Evolutionary conservation across 2,888 invertebrate genomes (phyloP).

Genomic region (Thalpophila matura): DNA sequence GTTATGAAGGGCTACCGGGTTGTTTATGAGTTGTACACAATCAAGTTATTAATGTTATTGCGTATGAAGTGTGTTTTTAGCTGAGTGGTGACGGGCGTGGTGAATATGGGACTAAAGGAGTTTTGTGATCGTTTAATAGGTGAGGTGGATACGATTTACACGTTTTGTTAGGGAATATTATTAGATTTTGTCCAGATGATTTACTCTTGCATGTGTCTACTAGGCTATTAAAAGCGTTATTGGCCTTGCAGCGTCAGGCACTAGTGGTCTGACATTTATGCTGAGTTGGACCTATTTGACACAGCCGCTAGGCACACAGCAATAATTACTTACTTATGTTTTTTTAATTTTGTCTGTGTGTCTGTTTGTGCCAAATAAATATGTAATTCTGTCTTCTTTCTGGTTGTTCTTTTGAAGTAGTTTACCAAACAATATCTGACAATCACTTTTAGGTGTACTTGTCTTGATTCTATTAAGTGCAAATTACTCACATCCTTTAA

Average conservation of each 20-base stretch:
- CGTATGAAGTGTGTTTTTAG: slow-evolving; percentile 48
- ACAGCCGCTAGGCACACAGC: too few species aligned
- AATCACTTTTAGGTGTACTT: too few species aligned
- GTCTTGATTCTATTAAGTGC: neutral
- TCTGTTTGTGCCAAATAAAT: too few species aligned
- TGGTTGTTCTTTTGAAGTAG: neutral
- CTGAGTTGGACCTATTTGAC: too few species aligned
- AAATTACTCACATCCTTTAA: slow-evolving; percentile 25
- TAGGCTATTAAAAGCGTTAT: too few species aligned
- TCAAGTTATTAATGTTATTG: slow-evolving; percentile 61
- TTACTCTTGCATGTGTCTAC: too few species aligned
- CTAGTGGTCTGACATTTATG: too few species aligned
- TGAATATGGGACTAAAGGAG: neutral
- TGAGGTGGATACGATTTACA: neutral
- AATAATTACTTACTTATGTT: too few species aligned
- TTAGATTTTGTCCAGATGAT: slow-evolving; percentile 1
- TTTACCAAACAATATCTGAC: slow-evolving; percentile 1
- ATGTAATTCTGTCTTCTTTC: too few species aligned
- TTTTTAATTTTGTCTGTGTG: too few species aligned
- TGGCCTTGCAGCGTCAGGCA: too few species aligned
- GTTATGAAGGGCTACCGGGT: slow-evolving; percentile 55
- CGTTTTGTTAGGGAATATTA: neutral
- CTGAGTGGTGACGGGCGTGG: slow-evolving; percentile 22
- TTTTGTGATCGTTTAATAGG: neutral
- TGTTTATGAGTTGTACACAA: slow-evolving; percentile 50